Evolutionary conservation across 1,140 invertebrate genomes (phyloP).

Genomic region (Plectrocnemia conspersa): DNA sequence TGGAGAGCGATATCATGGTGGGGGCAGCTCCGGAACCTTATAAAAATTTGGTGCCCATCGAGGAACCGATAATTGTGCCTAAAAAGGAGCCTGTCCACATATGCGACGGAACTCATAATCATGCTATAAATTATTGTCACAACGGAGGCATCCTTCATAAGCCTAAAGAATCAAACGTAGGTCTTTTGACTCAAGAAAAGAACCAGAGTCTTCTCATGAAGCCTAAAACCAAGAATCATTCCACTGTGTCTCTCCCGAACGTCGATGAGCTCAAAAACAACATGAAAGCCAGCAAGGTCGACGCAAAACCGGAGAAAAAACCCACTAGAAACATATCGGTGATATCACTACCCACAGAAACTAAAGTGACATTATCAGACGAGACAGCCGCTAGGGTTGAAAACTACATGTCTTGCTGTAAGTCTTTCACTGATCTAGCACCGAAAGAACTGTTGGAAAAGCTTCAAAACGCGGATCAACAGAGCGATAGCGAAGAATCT

Average conservation of each 20-base stretch:
- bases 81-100: slow-evolving; percentile 33
- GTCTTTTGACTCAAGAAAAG: slow-evolving; percentile 19
- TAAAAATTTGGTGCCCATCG: slow-evolving; percentile 21
- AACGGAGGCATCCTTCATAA: slow-evolving; percentile 29
- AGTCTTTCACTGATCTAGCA: slow-evolving; percentile 36
- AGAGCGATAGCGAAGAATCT: slow-evolving; percentile 38
- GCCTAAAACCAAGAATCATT: slow-evolving; percentile 45
- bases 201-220: slow-evolving; percentile 26
- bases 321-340: slow-evolving; percentile 24
- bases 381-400: slow-evolving; percentile 38
- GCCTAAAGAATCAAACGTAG: neutral
- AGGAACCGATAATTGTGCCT: slow-evolving; percentile 33
- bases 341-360: slow-evolving; percentile 29
- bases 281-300: slow-evolving; percentile 13
- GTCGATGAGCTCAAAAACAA: slow-evolving; percentile 41
- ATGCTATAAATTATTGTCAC: slow-evolving; percentile 27
- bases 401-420: slow-evolving; percentile 38
- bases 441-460: slow-evolving; percentile 37
- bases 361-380: slow-evolving; percentile 30
- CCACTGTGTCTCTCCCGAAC: slow-evolving; percentile 48
- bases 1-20: neutral
- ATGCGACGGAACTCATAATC: slow-evolving; percentile 31
- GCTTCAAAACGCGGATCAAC: slow-evolving; percentile 29
- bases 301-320: slow-evolving; percentile 25
- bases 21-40: neutral